A percentile compares a stretch with the other conserved stretches of the same genome.
Conservation (phyloP, 2,888 invertebrate species). For the Sicus ferrugineus region DNA sequence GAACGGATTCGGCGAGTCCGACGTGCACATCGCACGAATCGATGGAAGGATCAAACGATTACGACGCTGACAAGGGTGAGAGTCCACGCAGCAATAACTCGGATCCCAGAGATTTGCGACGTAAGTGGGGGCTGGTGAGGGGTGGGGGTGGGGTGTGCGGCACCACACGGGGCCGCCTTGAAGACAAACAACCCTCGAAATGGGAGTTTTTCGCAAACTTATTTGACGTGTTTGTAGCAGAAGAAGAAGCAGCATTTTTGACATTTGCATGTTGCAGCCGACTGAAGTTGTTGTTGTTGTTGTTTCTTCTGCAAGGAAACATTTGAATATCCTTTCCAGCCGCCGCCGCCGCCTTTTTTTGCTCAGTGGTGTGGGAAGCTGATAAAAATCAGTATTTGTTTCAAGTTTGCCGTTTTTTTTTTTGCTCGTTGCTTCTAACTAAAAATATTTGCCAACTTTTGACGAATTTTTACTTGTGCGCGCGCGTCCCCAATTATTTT, state of each 20-base stretch:
- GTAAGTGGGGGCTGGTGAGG: constrained; percentile 68
- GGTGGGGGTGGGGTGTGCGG: too few relatives aligned
- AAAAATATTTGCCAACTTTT: constrained; percentile 30
- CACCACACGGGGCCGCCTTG: too few relatives aligned
- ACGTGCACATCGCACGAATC: constrained; percentile 71
- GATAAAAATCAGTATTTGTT: constrained; percentile 40
- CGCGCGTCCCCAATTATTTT: constrained; percentile 28
- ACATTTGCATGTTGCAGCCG: constrained; percentile 12
- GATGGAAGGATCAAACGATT: constrained; percentile 69
- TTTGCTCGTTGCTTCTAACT: background rate
- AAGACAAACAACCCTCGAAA: too few relatives aligned
- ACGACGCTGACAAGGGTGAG: constrained; percentile 68
- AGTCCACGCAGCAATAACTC: constrained; percentile 65
- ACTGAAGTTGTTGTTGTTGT: constrained; percentile 15
- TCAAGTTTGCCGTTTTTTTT: constrained; percentile 16
- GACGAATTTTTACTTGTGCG: constrained; percentile 33
- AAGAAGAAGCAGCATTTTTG: constrained; percentile 1
- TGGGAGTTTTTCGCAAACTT: background rate
- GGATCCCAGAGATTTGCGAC: constrained; percentile 68
- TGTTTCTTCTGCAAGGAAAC: constrained; percentile 18
- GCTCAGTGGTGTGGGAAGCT: background rate
- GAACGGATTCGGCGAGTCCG: constrained; percentile 71
- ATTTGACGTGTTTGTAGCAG: background rate
- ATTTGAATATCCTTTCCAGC: constrained; percentile 18
- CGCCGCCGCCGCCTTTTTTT: background rate